These are phyloP conservation scores for Drosophila mimetica DNA, from an alignment of 2,888 invertebrate genomes.

Conservation along the genomic window DNA sequence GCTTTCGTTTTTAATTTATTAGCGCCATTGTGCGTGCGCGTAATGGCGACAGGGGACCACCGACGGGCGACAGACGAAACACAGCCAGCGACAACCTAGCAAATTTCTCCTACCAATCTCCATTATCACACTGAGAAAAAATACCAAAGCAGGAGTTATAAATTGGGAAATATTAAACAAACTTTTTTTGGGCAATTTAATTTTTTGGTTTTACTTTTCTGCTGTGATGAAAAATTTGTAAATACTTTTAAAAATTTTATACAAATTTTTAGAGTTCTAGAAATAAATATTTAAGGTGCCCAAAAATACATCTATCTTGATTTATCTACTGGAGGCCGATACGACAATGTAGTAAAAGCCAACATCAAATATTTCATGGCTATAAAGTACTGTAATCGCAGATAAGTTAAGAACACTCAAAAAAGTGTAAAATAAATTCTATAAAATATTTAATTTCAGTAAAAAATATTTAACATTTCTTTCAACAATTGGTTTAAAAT, in stretches of 20 bases:
- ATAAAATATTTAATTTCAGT: neutral
- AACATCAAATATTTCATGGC: neutral
- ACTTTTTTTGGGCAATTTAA: too few species aligned
- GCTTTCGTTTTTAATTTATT: constrained; percentile 80
- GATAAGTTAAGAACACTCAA: neutral
- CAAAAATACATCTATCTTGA: too few species aligned
- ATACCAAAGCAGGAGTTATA: too few species aligned
- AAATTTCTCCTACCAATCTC: constrained; percentile 30
- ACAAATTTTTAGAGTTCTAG: too few species aligned
- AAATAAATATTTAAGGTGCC: too few species aligned
- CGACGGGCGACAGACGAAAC: constrained; percentile 41
- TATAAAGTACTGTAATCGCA: neutral
- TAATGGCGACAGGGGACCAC: constrained; percentile 68
- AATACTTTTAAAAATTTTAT: too few species aligned
- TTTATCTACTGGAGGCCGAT: neutral
- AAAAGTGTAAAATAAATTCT: neutral
- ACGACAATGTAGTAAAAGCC: neutral
- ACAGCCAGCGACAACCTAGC: constrained; percentile 38
- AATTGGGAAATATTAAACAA: too few species aligned
- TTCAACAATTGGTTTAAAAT: neutral
- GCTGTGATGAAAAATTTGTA: too few species aligned
- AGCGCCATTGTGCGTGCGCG: constrained; percentile 74
- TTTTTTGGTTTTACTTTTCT: too few species aligned
- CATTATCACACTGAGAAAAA: constrained; percentile 5
- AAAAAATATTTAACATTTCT: neutral